phyloP scores from a whole-genome alignment of 2,888 invertebrate genomes.

The Metopia argyrocephala region DNA sequence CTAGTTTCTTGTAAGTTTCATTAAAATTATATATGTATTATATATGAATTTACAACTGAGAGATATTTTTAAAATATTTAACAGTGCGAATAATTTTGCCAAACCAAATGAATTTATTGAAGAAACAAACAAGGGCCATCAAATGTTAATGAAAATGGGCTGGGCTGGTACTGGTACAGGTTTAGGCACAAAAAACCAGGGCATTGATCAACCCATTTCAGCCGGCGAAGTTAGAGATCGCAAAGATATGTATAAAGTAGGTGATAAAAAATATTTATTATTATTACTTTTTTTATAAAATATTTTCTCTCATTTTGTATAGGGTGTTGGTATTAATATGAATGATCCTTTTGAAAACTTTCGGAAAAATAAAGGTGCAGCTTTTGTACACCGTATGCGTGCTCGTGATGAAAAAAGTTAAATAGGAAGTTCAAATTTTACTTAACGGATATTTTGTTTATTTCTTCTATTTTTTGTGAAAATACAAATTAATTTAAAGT shows the following conservation, averaged over 20 bases:
- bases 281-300: not conserved
- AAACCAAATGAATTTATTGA: conserved; percentile 84
- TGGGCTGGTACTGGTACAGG: conserved; percentile 95
- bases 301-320: not conserved
- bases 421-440: conserved; percentile 44
- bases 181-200: conserved; percentile 95
- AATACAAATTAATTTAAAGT: conserved; percentile 43
- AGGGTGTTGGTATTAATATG: conserved; percentile 94
- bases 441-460: not conserved
- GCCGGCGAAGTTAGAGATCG: conserved; percentile 94
- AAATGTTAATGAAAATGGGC: conserved; percentile 98
- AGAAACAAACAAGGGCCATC: conserved; percentile 96
- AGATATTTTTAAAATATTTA: not conserved
- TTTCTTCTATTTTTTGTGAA: conserved; percentile 48
- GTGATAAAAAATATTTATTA: not conserved
- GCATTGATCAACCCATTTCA: conserved; percentile 95
- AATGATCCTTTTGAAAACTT: conserved; percentile 98
- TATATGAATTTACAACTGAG: not conserved
- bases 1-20: conserved; percentile 85
- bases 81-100: conserved; percentile 67
- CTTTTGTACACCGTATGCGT: conserved; percentile 96
- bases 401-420: conserved; percentile 86
- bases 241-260: conserved; percentile 91
- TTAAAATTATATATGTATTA: not conserved
- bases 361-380: conserved; percentile 96